Conservation (phyloP, 2,888 invertebrate species). For the Idaea biselata region DNA sequence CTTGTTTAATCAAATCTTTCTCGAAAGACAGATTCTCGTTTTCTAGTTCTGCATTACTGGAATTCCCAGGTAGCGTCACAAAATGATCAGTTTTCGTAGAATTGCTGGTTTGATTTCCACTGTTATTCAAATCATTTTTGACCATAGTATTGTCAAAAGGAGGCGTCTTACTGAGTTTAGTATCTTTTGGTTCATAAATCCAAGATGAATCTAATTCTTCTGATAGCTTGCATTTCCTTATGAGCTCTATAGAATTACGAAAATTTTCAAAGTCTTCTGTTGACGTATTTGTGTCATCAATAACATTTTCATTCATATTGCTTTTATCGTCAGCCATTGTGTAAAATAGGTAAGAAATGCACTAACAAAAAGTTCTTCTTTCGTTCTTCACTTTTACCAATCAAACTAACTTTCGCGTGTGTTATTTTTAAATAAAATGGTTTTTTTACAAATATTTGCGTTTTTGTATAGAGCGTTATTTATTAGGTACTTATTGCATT, state of each 20-base stretch:
- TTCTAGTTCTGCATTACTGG: conserved; percentile 34
- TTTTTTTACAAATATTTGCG: no score
- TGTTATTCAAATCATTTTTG: conserved; percentile 44
- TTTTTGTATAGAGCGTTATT: no score
- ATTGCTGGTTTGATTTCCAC: conserved; percentile 39
- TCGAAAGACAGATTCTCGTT: conserved; percentile 54
- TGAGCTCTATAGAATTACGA: conserved; percentile 56
- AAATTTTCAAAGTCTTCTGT: conserved; percentile 36
- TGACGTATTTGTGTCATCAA: conserved; percentile 34
- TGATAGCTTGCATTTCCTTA: conserved; percentile 54
- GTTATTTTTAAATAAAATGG: no score
- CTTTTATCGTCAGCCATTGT: background rate
- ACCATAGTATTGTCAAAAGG: conserved; percentile 59
- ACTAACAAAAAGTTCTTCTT: conserved; percentile 4
- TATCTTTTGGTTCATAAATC: conserved; percentile 36
- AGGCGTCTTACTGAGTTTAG: conserved; percentile 49
- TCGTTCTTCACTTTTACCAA: no score
- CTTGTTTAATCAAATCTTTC: conserved; percentile 51
- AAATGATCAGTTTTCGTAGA: conserved; percentile 59
- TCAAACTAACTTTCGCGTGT: no score
- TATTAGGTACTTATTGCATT: no score
- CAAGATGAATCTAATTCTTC: conserved; percentile 57
- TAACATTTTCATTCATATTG: conserved; percentile 22
- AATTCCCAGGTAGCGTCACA: conserved; percentile 38
- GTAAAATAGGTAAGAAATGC: background rate